These are phyloP conservation scores for Cryptus viduatorius DNA, from an alignment of 2,888 invertebrate genomes.

Conservation along the genomic window DNA sequence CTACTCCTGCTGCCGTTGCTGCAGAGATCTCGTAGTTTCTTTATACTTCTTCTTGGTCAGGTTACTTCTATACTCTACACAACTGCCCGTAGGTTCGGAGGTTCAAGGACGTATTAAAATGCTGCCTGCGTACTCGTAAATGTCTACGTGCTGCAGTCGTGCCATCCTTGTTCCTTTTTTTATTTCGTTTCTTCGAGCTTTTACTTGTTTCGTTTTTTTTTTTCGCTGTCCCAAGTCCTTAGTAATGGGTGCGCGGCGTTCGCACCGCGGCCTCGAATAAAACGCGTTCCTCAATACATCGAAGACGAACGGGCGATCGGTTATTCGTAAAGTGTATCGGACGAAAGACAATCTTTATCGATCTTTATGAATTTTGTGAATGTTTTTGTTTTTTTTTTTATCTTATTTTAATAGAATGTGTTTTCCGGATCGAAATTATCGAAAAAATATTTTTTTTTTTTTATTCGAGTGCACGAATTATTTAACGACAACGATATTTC, in stretches of 20 bases:
- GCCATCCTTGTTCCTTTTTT: conserved; percentile 72
- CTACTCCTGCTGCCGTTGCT: conserved; percentile 12
- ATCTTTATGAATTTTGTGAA: not conserved
- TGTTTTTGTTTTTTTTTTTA: not conserved
- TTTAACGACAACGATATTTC: not conserved
- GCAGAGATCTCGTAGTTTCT: conserved; percentile 59
- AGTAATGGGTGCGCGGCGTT: conserved; percentile 1
- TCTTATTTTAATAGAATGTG: not conserved
- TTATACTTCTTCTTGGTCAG: conserved; percentile 60
- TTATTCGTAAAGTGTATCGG: conserved; percentile 1
- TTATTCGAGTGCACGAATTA: not conserved
- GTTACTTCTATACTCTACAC: conserved; percentile 45
- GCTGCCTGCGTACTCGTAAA: conserved; percentile 79
- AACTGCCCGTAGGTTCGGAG: conserved; percentile 68
- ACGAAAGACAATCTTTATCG: not conserved
- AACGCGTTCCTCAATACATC: conserved; percentile 15
- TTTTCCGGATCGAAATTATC: not conserved
- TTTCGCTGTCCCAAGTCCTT: conserved; percentile 10
- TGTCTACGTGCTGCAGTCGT: conserved; percentile 72
- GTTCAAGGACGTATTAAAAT: conserved; percentile 79
- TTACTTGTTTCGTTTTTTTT: not conserved
- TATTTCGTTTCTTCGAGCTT: not conserved
- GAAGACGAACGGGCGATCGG: conserved; percentile 34
- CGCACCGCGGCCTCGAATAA: conserved; percentile 1
- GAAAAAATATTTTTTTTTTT: not conserved